phyloP scores from a whole-genome alignment of 2,797 vertebrate genomes.

The Furcifer pardalis region DNA sequence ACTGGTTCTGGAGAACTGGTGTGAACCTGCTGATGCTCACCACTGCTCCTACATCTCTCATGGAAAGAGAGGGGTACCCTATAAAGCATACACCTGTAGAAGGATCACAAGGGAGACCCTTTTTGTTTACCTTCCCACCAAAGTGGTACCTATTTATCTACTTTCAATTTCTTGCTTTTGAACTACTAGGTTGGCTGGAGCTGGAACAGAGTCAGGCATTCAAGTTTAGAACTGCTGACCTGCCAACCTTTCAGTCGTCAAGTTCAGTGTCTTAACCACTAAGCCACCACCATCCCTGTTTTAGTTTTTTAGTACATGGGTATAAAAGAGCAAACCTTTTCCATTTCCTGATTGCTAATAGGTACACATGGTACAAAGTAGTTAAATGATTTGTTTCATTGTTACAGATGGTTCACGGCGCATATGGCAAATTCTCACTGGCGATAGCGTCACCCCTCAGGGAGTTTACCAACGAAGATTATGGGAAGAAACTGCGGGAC shows the following conservation, averaged over 20 bases:
- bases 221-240: too few relatives aligned
- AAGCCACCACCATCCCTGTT: too few relatives aligned
- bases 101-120: background rate
- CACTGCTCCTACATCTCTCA: too few relatives aligned
- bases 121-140: too few relatives aligned
- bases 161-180: too few relatives aligned
- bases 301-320: background rate
- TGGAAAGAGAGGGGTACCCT: background rate
- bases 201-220: too few relatives aligned
- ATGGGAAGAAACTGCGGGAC: slow-evolving; percentile 87
- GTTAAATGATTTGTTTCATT: slow-evolving; percentile 9
- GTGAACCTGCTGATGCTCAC: too few relatives aligned
- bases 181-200: too few relatives aligned
- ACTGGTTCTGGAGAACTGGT: too few relatives aligned
- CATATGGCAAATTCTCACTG: slow-evolving; percentile 91
- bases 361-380: background rate
- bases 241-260: too few relatives aligned
- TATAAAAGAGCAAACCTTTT: background rate
- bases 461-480: slow-evolving; percentile 92
- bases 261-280: too few relatives aligned
- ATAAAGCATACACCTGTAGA: background rate
- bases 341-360: background rate
- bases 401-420: slow-evolving; percentile 88
- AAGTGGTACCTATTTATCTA: too few relatives aligned
- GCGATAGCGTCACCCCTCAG: slow-evolving; percentile 95